Percentiles rank a stretch among this genome's conserved stretches.
Evolutionary conservation across 2,797 vertebrate genomes (phyloP).

Genomic region (Limnodromus scolopaceus): DNA sequence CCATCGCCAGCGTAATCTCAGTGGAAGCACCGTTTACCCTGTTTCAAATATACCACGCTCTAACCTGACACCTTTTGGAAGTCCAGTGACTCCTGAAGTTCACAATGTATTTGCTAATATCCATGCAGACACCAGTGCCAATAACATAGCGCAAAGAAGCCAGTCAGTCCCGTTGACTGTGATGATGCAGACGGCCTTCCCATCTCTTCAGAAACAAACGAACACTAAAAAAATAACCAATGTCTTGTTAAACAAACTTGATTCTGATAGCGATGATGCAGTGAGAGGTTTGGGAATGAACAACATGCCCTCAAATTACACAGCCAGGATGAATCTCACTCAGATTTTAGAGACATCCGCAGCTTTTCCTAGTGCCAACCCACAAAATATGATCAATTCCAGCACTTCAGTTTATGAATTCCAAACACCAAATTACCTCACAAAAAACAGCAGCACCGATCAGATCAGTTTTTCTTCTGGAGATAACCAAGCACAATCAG

Average conservation of each 20-base stretch:
- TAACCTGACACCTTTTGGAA: constrained; percentile 88
- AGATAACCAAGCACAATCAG: constrained; percentile 89
- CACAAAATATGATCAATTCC: constrained; percentile 85
- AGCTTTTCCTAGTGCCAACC: constrained; percentile 84
- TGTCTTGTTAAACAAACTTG: constrained; percentile 93
- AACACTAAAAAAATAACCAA: constrained; percentile 89
- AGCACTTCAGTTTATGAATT: constrained; percentile 89
- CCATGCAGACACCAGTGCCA: constrained; percentile 83
- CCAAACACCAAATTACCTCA: constrained; percentile 91
- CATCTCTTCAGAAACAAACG: constrained; percentile 84
- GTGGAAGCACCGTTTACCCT: constrained; percentile 84
- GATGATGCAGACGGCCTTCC: constrained; percentile 97
- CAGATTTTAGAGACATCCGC: constrained; percentile 94
- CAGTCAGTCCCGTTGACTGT: constrained; percentile 95
- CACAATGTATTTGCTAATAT: constrained; percentile 87
- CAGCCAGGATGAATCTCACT: constrained; percentile 97
- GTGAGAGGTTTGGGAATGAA: constrained; percentile 92
- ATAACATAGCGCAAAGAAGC: constrained; percentile 93
- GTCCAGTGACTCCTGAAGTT: constrained; percentile 87
- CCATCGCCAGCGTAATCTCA: constrained; percentile 91
- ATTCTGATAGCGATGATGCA: constrained; percentile 87
- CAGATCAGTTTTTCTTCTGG: constrained; percentile 86
- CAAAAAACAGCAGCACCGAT: constrained; percentile 87
- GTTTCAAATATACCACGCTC: constrained; percentile 83
- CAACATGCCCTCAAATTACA: constrained; percentile 92